Evolutionary conservation across 1,140 invertebrate species (phyloP).

Genomic region (roundworm (Caenorhabditis elegans)): WBcel235 BX284606.5:13011001-13011500

Average conservation of each 20-base stretch:
- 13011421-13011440: background rate
- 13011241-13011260: background rate
- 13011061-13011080: too few species aligned
- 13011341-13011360: background rate
- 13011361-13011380: conserved; percentile 4
- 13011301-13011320: background rate
- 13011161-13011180: background rate
- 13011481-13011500: background rate
- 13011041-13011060: background rate
- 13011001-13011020: background rate
- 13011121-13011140: too few species aligned
- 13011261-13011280: background rate
- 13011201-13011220: conserved; percentile 48
- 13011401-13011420: background rate
- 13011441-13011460: too few species aligned
- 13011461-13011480: background rate
- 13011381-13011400: background rate
- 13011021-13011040: background rate
- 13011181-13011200: conserved; percentile 44
- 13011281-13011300: background rate
- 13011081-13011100: too few species aligned
- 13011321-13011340: background rate
- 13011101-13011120: too few species aligned
- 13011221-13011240: conserved; percentile 42
- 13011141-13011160: conserved; percentile 3